Evolutionary conservation across 2,797 vertebrate species (phyloP), one percentile per base, ranked within the genome.

Genomic region (Scolopax bukidnonensis): DNA sequence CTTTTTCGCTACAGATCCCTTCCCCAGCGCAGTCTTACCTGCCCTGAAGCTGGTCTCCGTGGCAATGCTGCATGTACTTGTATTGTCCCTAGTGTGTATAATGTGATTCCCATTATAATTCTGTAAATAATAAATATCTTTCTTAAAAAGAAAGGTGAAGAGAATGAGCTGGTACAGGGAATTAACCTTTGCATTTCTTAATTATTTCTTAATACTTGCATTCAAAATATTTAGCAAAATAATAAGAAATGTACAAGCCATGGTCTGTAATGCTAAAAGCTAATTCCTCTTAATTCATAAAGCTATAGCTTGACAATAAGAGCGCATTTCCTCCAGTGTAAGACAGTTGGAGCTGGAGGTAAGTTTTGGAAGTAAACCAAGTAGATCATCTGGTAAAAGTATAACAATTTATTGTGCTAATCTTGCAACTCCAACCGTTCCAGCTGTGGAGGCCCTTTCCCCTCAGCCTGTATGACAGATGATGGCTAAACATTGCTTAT

Each of bases 381-480:
- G 47, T 50, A 59, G 48, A 61, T 53, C 61, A 73, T 91, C 47
- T 84, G 67, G 59, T 91, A 61, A 53, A 94, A 94, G 43, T 84
- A 32, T 63, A 91, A 93, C 48, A 70, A 67, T 60, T 88, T 69
- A 60, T 69, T 76, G 51, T 59, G 60, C 77, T 95, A 90, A 94
- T 95, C 85, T 86, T 95, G 47, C 83, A 53, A 41, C 90, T 96
- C 63, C 83, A 93, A 79, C 84, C 92, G 90, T 91, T 96, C 48
- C 92, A 96, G 89, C 85, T 93, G 89, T 86, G 77, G 67, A 91
- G 74, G 51, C 74, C 63, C 65, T 87, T 95, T 94, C 50, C 79
- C 65, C 57, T 93, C 88, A 96, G 92, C 77, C 63, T 79, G 12
- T 64, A 38, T 93, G 91, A 91, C 83, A 95, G 79, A 90, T 88